Conservation (phyloP, 2,797 vertebrate species). For the Cyclura pinguis region DNA sequence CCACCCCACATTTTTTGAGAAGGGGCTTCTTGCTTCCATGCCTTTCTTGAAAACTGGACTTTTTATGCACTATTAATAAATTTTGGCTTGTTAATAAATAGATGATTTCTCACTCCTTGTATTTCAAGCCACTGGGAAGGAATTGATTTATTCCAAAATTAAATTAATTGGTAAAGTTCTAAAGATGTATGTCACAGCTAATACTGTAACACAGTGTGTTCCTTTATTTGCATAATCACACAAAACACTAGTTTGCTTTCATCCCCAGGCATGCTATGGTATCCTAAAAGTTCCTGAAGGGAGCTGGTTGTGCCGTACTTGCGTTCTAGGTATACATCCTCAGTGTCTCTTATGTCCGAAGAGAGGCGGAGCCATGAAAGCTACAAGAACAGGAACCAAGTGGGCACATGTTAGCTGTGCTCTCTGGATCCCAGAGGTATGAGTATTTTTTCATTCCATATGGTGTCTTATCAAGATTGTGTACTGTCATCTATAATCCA, state of each 20-base stretch:
- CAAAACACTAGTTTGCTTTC: slow-evolving; percentile 27
- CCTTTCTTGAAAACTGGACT: background rate
- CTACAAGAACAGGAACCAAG: slow-evolving; percentile 93
- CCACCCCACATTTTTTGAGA: no score
- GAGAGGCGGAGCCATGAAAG: slow-evolving; percentile 98
- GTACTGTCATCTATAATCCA: background rate
- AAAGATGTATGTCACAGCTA: background rate
- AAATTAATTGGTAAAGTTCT: background rate
- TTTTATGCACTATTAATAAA: background rate
- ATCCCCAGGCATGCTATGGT: slow-evolving; percentile 93
- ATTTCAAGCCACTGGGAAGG: background rate
- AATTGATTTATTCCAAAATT: background rate
- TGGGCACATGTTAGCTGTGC: slow-evolving; percentile 99
- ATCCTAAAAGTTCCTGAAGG: slow-evolving; percentile 97
- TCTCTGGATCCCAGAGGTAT: slow-evolving; percentile 98
- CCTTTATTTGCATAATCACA: background rate
- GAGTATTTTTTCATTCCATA: slow-evolving; percentile 17
- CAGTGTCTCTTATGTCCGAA: slow-evolving; percentile 96
- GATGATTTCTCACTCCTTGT: background rate
- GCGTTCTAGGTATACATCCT: slow-evolving; percentile 92
- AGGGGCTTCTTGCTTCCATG: background rate
- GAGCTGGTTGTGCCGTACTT: slow-evolving; percentile 97
- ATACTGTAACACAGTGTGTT: background rate
- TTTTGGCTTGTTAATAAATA: background rate
- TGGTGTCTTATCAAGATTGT: background rate